phyloP scores from a whole-genome alignment of 2,797 vertebrate genomes.

The Chelonia mydas region DNA sequence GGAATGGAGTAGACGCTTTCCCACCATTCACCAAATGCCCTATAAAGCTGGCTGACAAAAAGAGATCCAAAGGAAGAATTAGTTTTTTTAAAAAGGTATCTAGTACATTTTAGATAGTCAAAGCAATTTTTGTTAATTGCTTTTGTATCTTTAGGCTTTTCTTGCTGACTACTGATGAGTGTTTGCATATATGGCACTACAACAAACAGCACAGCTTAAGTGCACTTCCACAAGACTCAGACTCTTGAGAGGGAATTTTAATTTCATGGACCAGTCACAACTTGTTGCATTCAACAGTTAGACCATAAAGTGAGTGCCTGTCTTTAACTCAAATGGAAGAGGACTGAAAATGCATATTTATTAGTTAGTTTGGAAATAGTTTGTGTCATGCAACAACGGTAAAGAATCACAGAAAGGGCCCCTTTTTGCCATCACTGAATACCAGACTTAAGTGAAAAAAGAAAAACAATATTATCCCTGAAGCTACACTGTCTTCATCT shows the following conservation, averaged over 20 bases:
- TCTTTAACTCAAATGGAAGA: slow-evolving; percentile 28
- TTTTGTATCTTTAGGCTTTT: neutral
- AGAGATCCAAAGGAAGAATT: neutral
- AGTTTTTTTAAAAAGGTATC: neutral
- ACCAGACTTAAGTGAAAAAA: neutral
- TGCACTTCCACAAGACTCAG: neutral
- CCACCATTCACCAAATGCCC: neutral
- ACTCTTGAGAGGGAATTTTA: neutral
- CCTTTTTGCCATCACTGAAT: neutral
- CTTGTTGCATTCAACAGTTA: slow-evolving; percentile 19
- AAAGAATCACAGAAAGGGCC: neutral
- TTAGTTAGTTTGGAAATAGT: neutral
- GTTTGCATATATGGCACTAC: neutral
- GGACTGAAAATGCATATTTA: slow-evolving; percentile 10
- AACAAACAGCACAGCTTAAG: neutral
- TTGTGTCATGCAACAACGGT: neutral
- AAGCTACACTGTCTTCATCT: neutral
- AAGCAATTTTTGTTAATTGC: neutral
- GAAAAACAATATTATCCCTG: neutral
- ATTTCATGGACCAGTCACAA: neutral
- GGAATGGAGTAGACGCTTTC: neutral
- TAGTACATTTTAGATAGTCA: neutral
- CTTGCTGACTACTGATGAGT: neutral
- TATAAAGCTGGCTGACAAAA: neutral
- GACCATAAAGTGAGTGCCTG: slow-evolving; percentile 27